Evolutionary conservation across 2,888 invertebrate species (phyloP).

Genomic region (Fragum fragum): DNA sequence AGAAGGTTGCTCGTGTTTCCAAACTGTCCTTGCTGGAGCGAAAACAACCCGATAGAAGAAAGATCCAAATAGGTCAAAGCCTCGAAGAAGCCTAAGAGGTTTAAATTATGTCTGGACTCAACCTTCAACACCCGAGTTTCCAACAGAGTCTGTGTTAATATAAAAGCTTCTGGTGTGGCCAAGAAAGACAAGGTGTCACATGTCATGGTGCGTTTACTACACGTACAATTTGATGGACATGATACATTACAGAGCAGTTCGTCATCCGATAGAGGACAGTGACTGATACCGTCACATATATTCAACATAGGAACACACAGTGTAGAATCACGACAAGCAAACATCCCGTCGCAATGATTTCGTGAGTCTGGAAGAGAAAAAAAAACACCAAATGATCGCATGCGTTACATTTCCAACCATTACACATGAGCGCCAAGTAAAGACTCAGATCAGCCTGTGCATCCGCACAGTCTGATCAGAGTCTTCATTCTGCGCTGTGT

Average conservation of each 20-base stretch:
- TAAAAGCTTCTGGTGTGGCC: not conserved
- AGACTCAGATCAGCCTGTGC: too few species aligned
- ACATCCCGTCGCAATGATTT: not conserved
- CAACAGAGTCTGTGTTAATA: not conserved
- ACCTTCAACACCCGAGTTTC: slow-evolving; percentile 9
- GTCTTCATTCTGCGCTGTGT: too few species aligned
- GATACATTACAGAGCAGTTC: slow-evolving; percentile 1
- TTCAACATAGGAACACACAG: slow-evolving; percentile 21
- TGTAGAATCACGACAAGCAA: not conserved
- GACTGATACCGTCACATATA: slow-evolving; percentile 6
- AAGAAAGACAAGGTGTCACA: not conserved
- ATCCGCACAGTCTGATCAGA: too few species aligned
- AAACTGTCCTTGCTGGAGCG: slow-evolving; percentile 16
- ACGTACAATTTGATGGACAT: slow-evolving; percentile 5
- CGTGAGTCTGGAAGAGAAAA: not conserved
- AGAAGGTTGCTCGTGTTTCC: slow-evolving; percentile 27
- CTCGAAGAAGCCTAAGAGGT: not conserved
- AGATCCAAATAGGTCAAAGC: slow-evolving; percentile 17
- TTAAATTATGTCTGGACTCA: not conserved
- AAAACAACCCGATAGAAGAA: not conserved
- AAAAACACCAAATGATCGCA: too few species aligned
- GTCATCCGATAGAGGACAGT: slow-evolving; percentile 28
- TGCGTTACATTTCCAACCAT: too few species aligned
- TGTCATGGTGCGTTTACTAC: slow-evolving; percentile 4
- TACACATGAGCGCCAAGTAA: too few species aligned